Base-by-base conservation (phyloP, 2,888 invertebrate genomes). In the Ferdinandea cuprea region DNA sequence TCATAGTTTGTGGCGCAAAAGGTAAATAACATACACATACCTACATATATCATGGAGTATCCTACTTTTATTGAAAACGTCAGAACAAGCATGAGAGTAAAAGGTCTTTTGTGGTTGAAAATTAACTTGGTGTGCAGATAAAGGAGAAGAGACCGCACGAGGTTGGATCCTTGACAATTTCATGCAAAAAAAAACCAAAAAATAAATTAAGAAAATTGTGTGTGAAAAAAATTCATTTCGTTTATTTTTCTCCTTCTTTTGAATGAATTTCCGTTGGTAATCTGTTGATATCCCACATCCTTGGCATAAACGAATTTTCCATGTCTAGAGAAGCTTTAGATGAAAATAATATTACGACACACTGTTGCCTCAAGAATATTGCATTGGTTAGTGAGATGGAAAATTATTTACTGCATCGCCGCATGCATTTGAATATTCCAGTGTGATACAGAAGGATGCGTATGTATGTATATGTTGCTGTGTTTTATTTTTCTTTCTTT, bases 381-480 rank as follows among this genome's bases (percentile, higher is more conserved):
- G 78, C 78, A 78, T 65, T 78, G 65, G 35, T 59, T 78, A 71
- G 58, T 72, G 78, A 78, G 35, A 19, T 71, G 72, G 78, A 78
- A 78, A 78, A 78, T 72, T 71, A 71, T 78, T 72, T 65, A 65
- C 78, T 65, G 50, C 65, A 44, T 46, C 30, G 32, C 25, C 5
- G 2, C 44, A 54, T 68, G 52, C 37, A 69, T 52, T 42, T 35
- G 13, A 19, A 30, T 52, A 32, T 25, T 13, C 59, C 35, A 5
- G 13, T 9, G 52, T 63, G 58, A 63, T 65, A 15, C 40, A 28
- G 30, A 35, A 54, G 3, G 7, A 32, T 8, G 9, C 17, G 0
- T 19, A n/a, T n/a, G n/a, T n/a, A n/a, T n/a, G n/a, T n/a, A n/a
- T n/a, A n/a, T n/a, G n/a, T n/a, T 42, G 15, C 30, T 32, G 19